phyloP scores from a whole-genome alignment of 53 echinoderm and acorn worm genomes.

The Mesocentrotus franciscanus region DNA sequence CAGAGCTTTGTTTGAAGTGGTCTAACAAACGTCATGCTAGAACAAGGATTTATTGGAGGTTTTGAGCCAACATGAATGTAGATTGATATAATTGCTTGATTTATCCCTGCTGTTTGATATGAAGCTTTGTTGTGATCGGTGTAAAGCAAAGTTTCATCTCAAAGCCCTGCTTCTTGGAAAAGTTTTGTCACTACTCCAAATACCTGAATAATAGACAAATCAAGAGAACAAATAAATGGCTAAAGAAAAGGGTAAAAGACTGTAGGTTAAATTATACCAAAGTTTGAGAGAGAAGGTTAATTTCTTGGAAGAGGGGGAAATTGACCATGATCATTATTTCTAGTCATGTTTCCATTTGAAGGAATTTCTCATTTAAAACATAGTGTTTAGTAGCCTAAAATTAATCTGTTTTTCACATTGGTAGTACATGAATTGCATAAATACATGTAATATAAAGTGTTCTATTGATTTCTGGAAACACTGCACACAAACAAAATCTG shows the following conservation, averaged over 20 bases:
- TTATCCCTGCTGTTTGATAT: not conserved
- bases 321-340: not conserved
- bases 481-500: too few relatives aligned
- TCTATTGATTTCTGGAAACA: not conserved
- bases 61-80: not conserved
- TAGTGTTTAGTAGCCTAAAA: too few relatives aligned
- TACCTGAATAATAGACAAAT: slow-evolving; percentile 42
- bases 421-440: not conserved
- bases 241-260: not conserved
- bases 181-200: slow-evolving; percentile 59
- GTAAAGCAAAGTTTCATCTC: not conserved
- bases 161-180: slow-evolving; percentile 47
- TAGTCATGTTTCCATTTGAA: not conserved
- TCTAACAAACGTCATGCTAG: not conserved
- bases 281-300: not conserved
- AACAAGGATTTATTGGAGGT: not conserved
- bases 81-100: not conserved
- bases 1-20: not conserved
- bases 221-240: not conserved
- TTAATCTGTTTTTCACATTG: not conserved
- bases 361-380: too few relatives aligned
- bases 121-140: not conserved
- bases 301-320: not conserved
- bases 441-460: not conserved
- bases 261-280: not conserved